Percentiles rank a stretch among this genome's conserved stretches.
Evolutionary conservation across 2,888 invertebrate species (phyloP).

Genomic region (Pilophorus perplexus): DNA sequence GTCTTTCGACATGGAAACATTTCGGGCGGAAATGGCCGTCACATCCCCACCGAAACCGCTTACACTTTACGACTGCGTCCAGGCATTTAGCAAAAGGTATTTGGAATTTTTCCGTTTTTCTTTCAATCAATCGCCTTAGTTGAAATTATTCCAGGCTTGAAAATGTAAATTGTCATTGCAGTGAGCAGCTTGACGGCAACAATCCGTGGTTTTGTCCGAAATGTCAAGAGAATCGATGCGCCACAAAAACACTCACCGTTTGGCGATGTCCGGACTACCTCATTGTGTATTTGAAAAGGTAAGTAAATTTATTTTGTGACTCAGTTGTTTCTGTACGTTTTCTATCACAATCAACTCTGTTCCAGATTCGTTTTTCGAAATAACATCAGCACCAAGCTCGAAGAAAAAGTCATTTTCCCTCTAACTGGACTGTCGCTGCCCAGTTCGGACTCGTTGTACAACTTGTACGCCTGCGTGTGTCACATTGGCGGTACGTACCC

Average conservation of each 20-base stretch:
- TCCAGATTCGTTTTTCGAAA: slow-evolving; percentile 64
- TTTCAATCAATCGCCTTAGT: too few species aligned
- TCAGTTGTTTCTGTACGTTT: too few species aligned
- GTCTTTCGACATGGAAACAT: not conserved
- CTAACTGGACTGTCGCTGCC: slow-evolving; percentile 58
- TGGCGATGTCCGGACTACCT: slow-evolving; percentile 64
- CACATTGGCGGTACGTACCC: slow-evolving; percentile 61
- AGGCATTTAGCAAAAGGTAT: slow-evolving; percentile 62
- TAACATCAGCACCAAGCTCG: slow-evolving; percentile 61
- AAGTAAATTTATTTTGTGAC: slow-evolving; percentile 27
- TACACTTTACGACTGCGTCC: slow-evolving; percentile 62
- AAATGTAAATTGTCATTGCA: slow-evolving; percentile 50
- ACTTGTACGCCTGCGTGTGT: slow-evolving; percentile 63
- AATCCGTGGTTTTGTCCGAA: slow-evolving; percentile 66
- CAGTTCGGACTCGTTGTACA: slow-evolving; percentile 54
- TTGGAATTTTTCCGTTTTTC: not conserved
- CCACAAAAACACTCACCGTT: slow-evolving; percentile 63
- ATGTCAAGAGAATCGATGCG: slow-evolving; percentile 62
- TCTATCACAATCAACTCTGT: too few species aligned
- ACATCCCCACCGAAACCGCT: slow-evolving; percentile 51
- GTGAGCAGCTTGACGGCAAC: slow-evolving; percentile 63
- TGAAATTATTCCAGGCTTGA: not conserved
- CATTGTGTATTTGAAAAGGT: slow-evolving; percentile 63
- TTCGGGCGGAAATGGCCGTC: not conserved
- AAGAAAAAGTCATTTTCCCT: slow-evolving; percentile 62